phyloP scores from a whole-genome alignment of 2,797 vertebrate species.

The Lepus townsendii region DNA sequence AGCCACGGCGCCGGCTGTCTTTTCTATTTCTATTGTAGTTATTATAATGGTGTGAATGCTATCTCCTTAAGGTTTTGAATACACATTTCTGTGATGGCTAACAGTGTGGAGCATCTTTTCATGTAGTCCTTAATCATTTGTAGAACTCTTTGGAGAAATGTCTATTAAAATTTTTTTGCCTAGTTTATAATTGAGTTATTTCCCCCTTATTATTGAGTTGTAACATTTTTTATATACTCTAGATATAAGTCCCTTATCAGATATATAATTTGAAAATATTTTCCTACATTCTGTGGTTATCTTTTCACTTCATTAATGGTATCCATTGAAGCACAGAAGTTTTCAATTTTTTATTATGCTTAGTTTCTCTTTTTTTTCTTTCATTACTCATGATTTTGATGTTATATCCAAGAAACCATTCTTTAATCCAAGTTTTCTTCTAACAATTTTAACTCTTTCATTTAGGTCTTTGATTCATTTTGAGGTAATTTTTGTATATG shows the following conservation, averaged over 20 bases:
- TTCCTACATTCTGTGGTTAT: neutral
- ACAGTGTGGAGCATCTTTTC: neutral
- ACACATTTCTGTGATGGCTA: neutral
- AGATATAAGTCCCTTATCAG: neutral
- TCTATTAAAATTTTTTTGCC: neutral
- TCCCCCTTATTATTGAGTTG: neutral
- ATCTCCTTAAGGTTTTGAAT: neutral
- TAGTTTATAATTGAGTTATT: constrained; percentile 13
- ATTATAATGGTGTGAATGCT: neutral
- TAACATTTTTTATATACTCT: constrained; percentile 2
- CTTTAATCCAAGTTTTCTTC: constrained; percentile 28
- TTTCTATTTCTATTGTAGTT: neutral
- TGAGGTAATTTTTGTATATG: constrained; percentile 15
- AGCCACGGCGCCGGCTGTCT: too few relatives aligned
- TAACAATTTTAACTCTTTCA: constrained; percentile 21
- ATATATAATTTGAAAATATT: constrained; percentile 7
- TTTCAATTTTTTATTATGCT: constrained; percentile 40
- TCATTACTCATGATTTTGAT: constrained; percentile 17
- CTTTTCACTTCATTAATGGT: constrained; percentile 39
- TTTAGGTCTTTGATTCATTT: constrained; percentile 29
- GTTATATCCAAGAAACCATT: neutral
- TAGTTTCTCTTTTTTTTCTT: constrained; percentile 23
- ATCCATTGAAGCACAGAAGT: neutral
- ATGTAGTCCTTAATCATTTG: neutral
- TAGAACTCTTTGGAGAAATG: neutral